phyloP scores from a whole-genome alignment of 1,140 invertebrate species.

The Drosophila sturtevanti region DNA sequence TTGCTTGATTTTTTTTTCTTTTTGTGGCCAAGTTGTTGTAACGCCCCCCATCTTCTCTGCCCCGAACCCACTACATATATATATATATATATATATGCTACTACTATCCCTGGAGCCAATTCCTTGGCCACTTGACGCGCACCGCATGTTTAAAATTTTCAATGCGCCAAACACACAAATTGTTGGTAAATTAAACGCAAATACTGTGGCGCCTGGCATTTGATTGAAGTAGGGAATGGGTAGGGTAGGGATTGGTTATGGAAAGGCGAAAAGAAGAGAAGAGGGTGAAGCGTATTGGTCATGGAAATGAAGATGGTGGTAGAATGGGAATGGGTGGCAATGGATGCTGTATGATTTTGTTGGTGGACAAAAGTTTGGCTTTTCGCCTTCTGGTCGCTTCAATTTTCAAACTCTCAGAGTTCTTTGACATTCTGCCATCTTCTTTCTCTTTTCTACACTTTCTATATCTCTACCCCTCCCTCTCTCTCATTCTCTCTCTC shows the following conservation, averaged over 20 bases:
- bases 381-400: conserved; percentile 22
- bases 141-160: conserved; percentile 58
- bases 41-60: not conserved
- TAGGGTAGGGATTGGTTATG: not conserved
- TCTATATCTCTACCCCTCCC: no score
- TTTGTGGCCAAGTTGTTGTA: no score
- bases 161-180: conserved; percentile 56
- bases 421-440: conserved; percentile 36
- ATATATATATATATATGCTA: no score
- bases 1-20: not conserved
- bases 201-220: conserved; percentile 59
- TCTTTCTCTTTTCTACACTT: not conserved
- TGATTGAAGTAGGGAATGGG: conserved; percentile 44
- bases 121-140: conserved; percentile 56
- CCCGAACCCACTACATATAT: no score
- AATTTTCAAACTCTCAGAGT: conserved; percentile 32
- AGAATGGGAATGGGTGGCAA: not conserved
- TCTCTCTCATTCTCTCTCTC: conserved; percentile 6
- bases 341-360: not conserved
- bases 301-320: not conserved
- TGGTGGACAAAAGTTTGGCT: conserved; percentile 42
- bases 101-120: conserved; percentile 22
- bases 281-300: not conserved
- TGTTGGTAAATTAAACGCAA: conserved; percentile 63
- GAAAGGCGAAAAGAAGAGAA: not conserved